A percentile compares a stretch with the other conserved stretches of the same genome.
phyloP scores from a whole-genome alignment of 2,113 vertebrate species.

The Polypterus bichir region DNA sequence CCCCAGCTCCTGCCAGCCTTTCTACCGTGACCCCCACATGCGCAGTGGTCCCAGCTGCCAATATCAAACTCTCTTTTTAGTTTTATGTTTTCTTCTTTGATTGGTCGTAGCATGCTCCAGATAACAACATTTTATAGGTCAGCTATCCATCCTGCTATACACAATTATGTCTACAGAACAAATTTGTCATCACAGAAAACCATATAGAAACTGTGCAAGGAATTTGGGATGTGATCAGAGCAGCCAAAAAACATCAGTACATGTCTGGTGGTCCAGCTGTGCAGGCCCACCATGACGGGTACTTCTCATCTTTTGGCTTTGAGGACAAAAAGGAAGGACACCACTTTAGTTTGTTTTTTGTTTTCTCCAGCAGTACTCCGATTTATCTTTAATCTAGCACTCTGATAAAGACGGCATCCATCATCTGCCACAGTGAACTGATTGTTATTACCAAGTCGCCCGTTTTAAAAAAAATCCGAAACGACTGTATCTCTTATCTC shows the following conservation, averaged over 20 bases:
- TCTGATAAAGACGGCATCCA: too few relatives aligned
- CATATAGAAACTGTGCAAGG: constrained; percentile 15
- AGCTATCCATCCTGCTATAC: constrained; percentile 11
- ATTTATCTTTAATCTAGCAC: too few relatives aligned
- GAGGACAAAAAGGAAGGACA: too few relatives aligned
- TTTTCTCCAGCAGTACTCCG: too few relatives aligned
- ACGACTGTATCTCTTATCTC: too few relatives aligned
- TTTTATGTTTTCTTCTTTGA: constrained; percentile 2
- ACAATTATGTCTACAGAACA: constrained; percentile 16
- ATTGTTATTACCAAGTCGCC: too few relatives aligned
- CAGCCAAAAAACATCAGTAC: not conserved
- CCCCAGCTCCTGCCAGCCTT: constrained; percentile 15
- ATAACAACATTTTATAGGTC: constrained; percentile 12
- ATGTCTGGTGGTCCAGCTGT: not conserved
- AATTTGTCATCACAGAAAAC: constrained; percentile 13
- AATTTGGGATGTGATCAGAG: constrained; percentile 9
- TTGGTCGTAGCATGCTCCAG: constrained; percentile 16
- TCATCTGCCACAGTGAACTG: too few relatives aligned
- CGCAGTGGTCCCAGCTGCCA: not conserved
- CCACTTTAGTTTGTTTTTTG: too few relatives aligned
- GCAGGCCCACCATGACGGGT: too few relatives aligned
- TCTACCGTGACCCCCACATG: constrained; percentile 9
- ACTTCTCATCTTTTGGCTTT: too few relatives aligned
- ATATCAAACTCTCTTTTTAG: not conserved
- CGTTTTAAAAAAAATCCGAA: too few relatives aligned